Evolutionary conservation across 2,113 vertebrate genomes (phyloP).

Genomic region (Heloderma charlesbogerti): DNA sequence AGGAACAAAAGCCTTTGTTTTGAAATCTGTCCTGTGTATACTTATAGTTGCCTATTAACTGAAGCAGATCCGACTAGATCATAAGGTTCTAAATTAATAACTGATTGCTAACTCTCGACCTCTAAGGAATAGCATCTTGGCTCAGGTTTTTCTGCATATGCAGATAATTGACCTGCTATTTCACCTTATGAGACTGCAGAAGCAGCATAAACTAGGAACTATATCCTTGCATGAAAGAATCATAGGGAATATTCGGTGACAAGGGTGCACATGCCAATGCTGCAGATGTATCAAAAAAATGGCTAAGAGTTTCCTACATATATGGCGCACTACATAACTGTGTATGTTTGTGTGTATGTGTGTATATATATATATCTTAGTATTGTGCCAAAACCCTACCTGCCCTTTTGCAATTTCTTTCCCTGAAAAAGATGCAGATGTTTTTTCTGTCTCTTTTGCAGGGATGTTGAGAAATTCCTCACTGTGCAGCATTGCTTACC

Average conservation of each 20-base stretch:
- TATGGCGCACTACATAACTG: no score
- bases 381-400: no score
- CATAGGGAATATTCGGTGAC: background rate
- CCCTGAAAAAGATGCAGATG: no score
- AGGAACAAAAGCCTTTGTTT: constrained; percentile 7
- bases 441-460: background rate
- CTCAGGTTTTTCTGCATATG: background rate
- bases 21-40: background rate
- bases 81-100: background rate
- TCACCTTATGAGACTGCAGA: background rate
- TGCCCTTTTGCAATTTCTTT: no score
- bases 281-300: no score
- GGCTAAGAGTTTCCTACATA: background rate
- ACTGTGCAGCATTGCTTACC: no score
- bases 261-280: background rate
- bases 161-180: background rate
- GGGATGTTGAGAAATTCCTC: no score
- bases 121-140: background rate
- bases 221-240: background rate
- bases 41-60: background rate
- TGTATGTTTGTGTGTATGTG: no score
- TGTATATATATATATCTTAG: no score
- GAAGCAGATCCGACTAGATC: background rate
- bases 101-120: background rate
- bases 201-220: background rate